Percentiles rank a stretch among this genome's conserved stretches.
Evolutionary conservation across 2,113 vertebrate genomes (phyloP).

Genomic region (Plecotus auritus): DNA sequence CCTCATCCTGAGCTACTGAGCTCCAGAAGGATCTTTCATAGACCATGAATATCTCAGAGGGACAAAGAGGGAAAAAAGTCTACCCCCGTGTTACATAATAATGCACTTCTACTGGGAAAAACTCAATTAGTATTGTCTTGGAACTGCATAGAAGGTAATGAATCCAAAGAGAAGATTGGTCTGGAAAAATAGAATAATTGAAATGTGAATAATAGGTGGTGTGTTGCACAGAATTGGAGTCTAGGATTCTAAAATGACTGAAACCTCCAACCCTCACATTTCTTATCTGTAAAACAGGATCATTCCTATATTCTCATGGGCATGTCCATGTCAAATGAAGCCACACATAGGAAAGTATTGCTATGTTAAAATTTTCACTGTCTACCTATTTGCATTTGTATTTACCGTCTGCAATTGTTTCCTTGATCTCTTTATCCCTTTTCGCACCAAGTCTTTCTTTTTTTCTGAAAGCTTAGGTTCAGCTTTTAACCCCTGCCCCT

Average conservation of each 20-base stretch:
- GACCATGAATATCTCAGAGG: background rate
- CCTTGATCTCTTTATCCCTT: background rate
- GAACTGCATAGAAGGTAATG: background rate
- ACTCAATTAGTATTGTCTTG: background rate
- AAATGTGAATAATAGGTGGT: background rate
- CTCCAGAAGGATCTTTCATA: background rate
- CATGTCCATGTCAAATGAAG: background rate
- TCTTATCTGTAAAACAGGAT: background rate
- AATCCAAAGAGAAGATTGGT: background rate
- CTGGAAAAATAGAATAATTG: background rate
- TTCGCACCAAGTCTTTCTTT: background rate
- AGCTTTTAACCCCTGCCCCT: background rate
- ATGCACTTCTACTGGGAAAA: background rate
- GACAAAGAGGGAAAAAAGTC: background rate
- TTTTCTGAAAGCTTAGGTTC: background rate
- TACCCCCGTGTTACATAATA: background rate
- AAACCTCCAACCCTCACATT: background rate
- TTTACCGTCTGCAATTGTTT: background rate
- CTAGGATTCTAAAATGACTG: background rate
- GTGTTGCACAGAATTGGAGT: background rate
- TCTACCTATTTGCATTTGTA: background rate
- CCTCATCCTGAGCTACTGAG: background rate
- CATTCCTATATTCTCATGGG: background rate
- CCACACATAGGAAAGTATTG: background rate
- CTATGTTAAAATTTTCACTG: background rate